Evolutionary conservation across 1,140 invertebrate species (phyloP), one percentile per base, ranked within the genome.

Genomic region (Ostrea denselamellosa): DNA sequence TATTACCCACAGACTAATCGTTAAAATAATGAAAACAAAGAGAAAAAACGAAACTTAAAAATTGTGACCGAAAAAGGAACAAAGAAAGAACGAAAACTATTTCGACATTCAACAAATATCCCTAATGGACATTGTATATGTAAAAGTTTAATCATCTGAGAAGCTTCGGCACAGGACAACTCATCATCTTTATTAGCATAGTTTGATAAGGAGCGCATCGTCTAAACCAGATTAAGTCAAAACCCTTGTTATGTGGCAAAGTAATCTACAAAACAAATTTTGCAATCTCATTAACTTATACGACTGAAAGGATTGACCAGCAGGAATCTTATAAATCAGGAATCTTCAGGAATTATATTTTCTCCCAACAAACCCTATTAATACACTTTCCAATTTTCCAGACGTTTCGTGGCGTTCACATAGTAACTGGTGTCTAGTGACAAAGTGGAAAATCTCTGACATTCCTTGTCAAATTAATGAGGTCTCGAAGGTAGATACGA

Each of bases 201-300:
- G n/a, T 62, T 19, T 62, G 56, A 62, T 62, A 62, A n/a, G 56
- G 56, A 62, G n/a, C 2, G 17, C 19, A 17, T 44, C 1, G 34
- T 62, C 56, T 62, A 62, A 62, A 62, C 17, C 14, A 17, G 56
- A 62, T 62, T 62, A 62, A 17, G 56, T 62, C 56, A 62, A 62
- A 19, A 62, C 56, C 56, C 7, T 62, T 19, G 14, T 58, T 58
- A 58, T 58, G 34, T 44, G 56, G 19, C 56, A 58, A 58, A 58
- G 56, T 62, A 62, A 62, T 62, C 56, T 19, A 19, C 56, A 58
- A 58, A 58, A 58, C 56, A 12, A 58, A 58, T 58, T 58, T 62
- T 62, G 14, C 56, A 62, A 62, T 62, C 56, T 62, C 56, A 62
- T 62, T 62, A 62, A 62, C 56, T n/a, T n/a, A n/a, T n/a, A 62